Conservation (phyloP, 2,888 invertebrate genomes). For the Mechanitis messenoides region DNA sequence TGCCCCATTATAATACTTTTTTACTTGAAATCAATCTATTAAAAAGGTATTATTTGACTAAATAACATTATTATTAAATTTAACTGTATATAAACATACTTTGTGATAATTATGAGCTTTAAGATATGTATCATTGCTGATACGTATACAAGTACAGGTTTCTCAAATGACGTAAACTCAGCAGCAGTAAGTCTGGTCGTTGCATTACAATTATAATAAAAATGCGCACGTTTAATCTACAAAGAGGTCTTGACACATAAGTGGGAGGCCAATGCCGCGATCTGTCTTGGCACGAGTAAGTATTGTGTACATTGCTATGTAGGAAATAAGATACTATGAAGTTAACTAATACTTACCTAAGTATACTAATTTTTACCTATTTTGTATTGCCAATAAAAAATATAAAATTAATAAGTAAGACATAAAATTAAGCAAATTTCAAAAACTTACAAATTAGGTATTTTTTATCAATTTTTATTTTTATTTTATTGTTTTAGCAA, state of each 20-base stretch:
- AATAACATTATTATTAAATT: no score
- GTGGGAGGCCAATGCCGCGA: constrained; percentile 25
- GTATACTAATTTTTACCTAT: not conserved
- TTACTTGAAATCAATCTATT: no score
- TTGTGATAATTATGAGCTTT: not conserved
- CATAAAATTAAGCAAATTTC: no score
- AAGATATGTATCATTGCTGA: not conserved
- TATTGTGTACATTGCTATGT: not conserved
- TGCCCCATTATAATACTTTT: no score
- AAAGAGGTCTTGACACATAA: constrained; percentile 25
- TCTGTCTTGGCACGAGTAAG: constrained; percentile 19
- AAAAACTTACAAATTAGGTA: no score
- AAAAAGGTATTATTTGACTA: no score
- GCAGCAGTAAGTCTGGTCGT: constrained; percentile 1
- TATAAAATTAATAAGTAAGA: not conserved
- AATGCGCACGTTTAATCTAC: constrained; percentile 24
- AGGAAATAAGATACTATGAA: constrained; percentile 9
- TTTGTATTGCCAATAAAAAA: not conserved
- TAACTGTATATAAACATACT: no score
- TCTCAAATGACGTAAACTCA: constrained; percentile 7
- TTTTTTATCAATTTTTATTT: no score
- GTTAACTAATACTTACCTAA: not conserved
- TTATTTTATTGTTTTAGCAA: no score
- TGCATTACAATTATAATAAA: constrained; percentile 20
- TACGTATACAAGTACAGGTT: constrained; percentile 10